A percentile compares a stretch with the other conserved stretches of the same genome.
phyloP scores from a whole-genome alignment of 2,888 invertebrate genomes.

The Diploptera punctata region DNA sequence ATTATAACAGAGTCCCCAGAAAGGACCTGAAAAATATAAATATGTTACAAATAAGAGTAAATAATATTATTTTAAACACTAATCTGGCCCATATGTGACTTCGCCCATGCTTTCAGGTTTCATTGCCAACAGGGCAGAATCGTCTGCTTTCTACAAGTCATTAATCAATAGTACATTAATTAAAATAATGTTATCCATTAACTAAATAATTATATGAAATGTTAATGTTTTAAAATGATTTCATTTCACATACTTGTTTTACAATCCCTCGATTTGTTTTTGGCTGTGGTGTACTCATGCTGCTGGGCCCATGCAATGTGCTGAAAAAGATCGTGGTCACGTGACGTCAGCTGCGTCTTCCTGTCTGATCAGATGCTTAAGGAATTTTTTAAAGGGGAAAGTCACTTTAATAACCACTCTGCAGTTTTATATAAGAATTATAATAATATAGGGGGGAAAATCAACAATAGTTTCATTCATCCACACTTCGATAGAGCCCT shows the following conservation, averaged over 20 bases:
- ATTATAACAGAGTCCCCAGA: constrained; percentile 97
- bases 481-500: neutral
- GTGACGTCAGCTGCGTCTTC: constrained; percentile 42
- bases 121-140: constrained; percentile 39
- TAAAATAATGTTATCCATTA: neutral
- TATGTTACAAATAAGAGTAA: constrained; percentile 7
- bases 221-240: neutral
- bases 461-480: neutral
- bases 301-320: constrained; percentile 46
- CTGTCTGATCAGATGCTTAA: constrained; percentile 1
- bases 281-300: constrained; percentile 55
- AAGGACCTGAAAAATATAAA: constrained; percentile 71
- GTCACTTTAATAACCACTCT: neutral
- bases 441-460: neutral
- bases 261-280: constrained; percentile 63
- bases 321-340: constrained; percentile 42
- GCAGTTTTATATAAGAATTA: neutral
- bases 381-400: neutral
- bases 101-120: constrained; percentile 28
- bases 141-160: constrained; percentile 5
- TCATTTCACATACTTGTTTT: constrained; percentile 60
- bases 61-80: constrained; percentile 9
- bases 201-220: neutral
- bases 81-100: constrained; percentile 34
- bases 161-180: neutral